phyloP scores from a whole-genome alignment of 2,888 invertebrate genomes.

The Machimus atricapillus region DNA sequence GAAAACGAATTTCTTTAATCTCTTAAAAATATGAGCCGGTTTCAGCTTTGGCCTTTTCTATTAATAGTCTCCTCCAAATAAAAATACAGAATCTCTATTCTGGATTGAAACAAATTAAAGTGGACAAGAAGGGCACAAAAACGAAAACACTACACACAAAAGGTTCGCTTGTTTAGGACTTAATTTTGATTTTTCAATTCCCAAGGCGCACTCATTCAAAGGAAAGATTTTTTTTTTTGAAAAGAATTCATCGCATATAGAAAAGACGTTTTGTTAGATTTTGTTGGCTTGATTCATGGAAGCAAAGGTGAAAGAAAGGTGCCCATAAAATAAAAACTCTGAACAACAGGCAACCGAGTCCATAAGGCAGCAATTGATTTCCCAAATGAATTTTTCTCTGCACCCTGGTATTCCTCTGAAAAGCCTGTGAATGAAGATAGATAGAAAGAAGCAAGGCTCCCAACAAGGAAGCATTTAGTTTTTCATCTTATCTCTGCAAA shows the following conservation, averaged over 20 bases:
- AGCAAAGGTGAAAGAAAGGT: background rate
- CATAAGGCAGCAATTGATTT: background rate
- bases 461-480: background rate
- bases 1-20: background rate
- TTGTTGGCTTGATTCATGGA: background rate
- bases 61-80: background rate
- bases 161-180: background rate
- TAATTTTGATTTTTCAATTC: background rate
- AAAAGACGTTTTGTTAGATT: background rate
- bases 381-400: background rate
- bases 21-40: background rate
- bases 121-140: background rate
- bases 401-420: background rate
- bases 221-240: background rate
- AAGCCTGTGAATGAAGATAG: background rate
- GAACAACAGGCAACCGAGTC: background rate
- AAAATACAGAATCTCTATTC: background rate
- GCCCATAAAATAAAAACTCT: background rate
- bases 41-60: background rate
- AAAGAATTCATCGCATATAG: background rate
- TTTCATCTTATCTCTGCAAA: background rate
- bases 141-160: background rate
- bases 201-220: background rate
- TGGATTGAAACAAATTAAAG: background rate
- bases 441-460: background rate